These are phyloP conservation scores for Cantharis lateralis DNA, from an alignment of 2,888 invertebrate genomes.

Conservation along the genomic window DNA sequence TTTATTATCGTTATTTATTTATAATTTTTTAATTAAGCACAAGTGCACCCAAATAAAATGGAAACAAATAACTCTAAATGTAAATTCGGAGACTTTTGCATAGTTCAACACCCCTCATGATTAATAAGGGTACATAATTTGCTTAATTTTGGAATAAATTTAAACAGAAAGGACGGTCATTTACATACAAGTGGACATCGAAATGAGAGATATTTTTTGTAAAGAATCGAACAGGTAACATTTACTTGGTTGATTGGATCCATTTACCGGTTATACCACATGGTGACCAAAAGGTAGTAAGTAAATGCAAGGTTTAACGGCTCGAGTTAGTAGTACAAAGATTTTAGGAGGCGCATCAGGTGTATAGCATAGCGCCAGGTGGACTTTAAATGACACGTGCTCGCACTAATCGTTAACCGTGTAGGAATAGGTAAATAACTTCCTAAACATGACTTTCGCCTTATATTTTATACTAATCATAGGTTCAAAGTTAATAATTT, in stretches of 20 bases:
- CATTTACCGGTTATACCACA: conserved; percentile 3
- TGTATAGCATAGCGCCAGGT: conserved; percentile 41
- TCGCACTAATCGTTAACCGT: conserved; percentile 11
- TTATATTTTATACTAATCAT: neutral
- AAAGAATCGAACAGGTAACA: neutral
- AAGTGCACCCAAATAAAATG: neutral
- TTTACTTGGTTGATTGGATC: neutral
- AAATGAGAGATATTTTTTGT: neutral
- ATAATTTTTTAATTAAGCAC: neutral
- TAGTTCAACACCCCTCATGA: neutral
- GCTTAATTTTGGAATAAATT: neutral
- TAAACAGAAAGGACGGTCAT: neutral
- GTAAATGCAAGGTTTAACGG: neutral
- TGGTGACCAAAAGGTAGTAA: neutral
- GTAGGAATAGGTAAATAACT: neutral
- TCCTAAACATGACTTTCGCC: neutral
- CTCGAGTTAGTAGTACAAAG: neutral
- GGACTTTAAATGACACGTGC: conserved; percentile 47
- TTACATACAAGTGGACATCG: neutral
- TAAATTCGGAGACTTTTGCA: neutral
- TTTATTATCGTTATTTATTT: neutral
- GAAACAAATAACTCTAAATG: neutral
- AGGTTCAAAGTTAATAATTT: neutral
- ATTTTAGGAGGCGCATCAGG: neutral
- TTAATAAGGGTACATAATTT: neutral